Evolutionary conservation across 1,140 invertebrate genomes (phyloP), one percentile per base, ranked within the genome.

Genomic region (Aphelinus atriplicis): DNA sequence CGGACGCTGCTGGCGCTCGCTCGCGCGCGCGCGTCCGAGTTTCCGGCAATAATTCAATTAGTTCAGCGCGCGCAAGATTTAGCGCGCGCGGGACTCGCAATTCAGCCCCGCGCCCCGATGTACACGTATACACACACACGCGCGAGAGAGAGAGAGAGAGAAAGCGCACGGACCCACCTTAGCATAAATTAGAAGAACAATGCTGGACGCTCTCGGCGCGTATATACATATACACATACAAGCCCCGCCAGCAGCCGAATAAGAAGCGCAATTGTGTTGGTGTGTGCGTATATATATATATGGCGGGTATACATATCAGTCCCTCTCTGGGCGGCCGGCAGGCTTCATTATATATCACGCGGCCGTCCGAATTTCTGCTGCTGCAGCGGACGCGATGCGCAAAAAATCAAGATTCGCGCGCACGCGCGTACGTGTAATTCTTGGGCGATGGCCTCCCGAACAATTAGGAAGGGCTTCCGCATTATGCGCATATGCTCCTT

Each of bases 31-130:
- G 48, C 74, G 62, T 71, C 51, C 66, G 73, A 78, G 80, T 79
- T 80, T 80, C 83, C 79, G 76, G 82, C 82, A 84, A 84, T 85
- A 85, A 85, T 85, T 85, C 84, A 84, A 85, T 85, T 85, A 85
- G 81, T 78, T 65, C 65, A 72, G 55, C 70, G 60, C 26, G 26
- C 70, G 46, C 57, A 80, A 82, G 80, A 85, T 84, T 84, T 84
- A 84, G 80, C 84, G 78, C 73, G 77, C 26, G 73, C 78, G 78
- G 79, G 81, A 80, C 78, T 80, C 78, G 84, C 84, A 83, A 85
- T 81, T 84, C 79, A 84, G 81, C 62, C 76, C 75, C 26, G 26
- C 26, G 26, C 26, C 26, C 26, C 80, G 82, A 80, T 78, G 76
- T 82, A 80, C 78, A 65, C 78, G 78, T 70, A 73, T 76, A 69